These are phyloP conservation scores for Antrozous pallidus DNA, from an alignment of 2,797 vertebrate genomes.

Conservation along the genomic window DNA sequence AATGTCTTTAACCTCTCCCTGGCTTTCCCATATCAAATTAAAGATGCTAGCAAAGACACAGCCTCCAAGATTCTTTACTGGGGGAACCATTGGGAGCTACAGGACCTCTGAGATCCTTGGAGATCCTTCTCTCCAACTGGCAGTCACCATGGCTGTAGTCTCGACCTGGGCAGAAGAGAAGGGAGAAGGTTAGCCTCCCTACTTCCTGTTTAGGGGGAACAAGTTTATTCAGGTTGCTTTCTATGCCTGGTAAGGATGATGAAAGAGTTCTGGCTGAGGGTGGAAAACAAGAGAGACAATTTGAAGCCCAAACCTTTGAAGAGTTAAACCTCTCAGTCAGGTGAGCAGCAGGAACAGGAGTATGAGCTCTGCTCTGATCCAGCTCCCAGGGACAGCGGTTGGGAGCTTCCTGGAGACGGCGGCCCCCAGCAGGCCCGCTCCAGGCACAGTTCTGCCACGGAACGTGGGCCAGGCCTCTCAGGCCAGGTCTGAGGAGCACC, in stretches of 20 bases:
- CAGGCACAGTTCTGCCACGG: neutral
- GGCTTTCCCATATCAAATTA: neutral
- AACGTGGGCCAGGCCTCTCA: accelerated
- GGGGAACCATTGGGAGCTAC: no score
- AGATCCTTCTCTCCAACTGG: neutral
- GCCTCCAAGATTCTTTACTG: neutral
- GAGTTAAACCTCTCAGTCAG: neutral
- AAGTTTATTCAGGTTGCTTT: neutral
- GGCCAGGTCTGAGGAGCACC: neutral
- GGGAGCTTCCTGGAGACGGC: neutral
- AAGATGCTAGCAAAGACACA: neutral
- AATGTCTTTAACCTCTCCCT: neutral
- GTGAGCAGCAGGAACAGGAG: neutral
- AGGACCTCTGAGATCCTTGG: neutral
- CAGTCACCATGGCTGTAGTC: neutral
- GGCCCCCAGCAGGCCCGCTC: neutral
- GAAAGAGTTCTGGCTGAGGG: neutral
- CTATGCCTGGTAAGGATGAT: neutral
- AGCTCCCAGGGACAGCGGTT: neutral
- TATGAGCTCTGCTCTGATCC: neutral
- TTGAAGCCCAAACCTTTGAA: neutral
- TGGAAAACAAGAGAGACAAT: neutral
- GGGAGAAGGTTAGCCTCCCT: neutral
- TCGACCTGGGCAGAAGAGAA: neutral
- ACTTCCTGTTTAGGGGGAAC: neutral